Evolutionary conservation across 2,113 vertebrate genomes (phyloP), one percentile per base, ranked within the genome.

Genomic region (Cyphomyrus discorhynchus): DNA sequence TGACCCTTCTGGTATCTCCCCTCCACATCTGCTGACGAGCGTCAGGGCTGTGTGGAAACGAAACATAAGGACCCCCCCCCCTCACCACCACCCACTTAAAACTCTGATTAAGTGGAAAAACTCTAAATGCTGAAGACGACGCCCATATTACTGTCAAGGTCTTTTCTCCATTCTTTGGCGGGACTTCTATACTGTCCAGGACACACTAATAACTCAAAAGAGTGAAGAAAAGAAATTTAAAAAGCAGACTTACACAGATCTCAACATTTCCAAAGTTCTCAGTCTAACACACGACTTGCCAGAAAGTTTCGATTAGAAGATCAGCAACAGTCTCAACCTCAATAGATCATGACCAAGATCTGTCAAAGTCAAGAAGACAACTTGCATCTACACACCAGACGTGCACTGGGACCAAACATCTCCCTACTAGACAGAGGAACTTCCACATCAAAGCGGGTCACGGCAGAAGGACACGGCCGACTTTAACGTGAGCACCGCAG

Each of bases 1-100:
- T 91, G 92, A 92, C 92, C 94, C 92, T 90, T 90, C 91, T 91
- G 89, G 88, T 95, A 96, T 96, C 94, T 95, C 91, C 93, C 89
- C 93, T 89, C 90, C 92, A 91, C 91, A 96, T 95, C 94, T 96
- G 95, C 94, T 93, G 93, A 96, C 90, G n/a, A 91, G 93, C 94
- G 93, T 93, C 93, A 90, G 10, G 49, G 86, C 31, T 56, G 49
- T 31, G 49, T 87, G 50, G 49, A 53, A 39, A 77, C 2, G 31
- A 39, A 17, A n/a, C 74, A 80, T 77, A 42, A 77, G 74, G 74
- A 77, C 35, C 35, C 17, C 13, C 74, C 31, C 70, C 31, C 74
- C 5, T 5, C 66, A 27, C 31, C 74, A 17, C 35, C 74, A 80
- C 74, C 21, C 74, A 80, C 56, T 88, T 24, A 85, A 85, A 49